Base-by-base conservation (phyloP, 2,113 vertebrate species). In the Sphaerodactylus townsendi region DNA sequence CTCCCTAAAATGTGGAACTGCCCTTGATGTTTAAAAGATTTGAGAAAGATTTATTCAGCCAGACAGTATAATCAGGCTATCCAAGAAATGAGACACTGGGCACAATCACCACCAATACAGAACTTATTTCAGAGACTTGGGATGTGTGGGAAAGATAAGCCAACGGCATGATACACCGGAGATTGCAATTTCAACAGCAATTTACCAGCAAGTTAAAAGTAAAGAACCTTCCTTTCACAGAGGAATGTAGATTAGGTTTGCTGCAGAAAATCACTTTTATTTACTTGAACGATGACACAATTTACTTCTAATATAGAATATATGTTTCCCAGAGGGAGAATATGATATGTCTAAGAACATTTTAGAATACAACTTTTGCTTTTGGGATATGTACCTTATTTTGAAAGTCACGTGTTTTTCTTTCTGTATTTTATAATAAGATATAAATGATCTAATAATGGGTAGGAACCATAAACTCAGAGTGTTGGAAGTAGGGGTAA, bases 221-320 rank as follows among this genome's bases (percentile, higher is more conserved):
- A 81, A 68, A 86, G 80, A 37, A 2, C 64, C 17, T 79, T 85
- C 17, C 15, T 84, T 84, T 85, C 37, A 78, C 1, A 62, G 30
- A 64, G 86, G 73, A 64, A 41, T 1, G 3, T 21, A 80, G 83
- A 39, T 50, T 82, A 25, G 13, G 73, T 84, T 81, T 81, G 19
- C 33, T 83, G 72, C 69, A 86, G 85, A 90, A 7, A 86, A 68
- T 7, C 44, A 19, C 4, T 85, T 83, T 91, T 89, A 77, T 89
- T 89, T 91, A 81, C 62, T 77, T 70, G 71, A 82, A 87, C 59
- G 1, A 84, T 84, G 70, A 84, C 10, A 50, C 14, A 66, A 81
- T 77, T 85, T 92, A 5, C 39, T 89, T 86, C 14, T 87, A 79
- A 78, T 88, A 85, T 82, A 30, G 8, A 77, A 25, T 86, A 50